Evolutionary conservation across 1,140 invertebrate species (phyloP).

Genomic region (Heliconius nattereri): DNA sequence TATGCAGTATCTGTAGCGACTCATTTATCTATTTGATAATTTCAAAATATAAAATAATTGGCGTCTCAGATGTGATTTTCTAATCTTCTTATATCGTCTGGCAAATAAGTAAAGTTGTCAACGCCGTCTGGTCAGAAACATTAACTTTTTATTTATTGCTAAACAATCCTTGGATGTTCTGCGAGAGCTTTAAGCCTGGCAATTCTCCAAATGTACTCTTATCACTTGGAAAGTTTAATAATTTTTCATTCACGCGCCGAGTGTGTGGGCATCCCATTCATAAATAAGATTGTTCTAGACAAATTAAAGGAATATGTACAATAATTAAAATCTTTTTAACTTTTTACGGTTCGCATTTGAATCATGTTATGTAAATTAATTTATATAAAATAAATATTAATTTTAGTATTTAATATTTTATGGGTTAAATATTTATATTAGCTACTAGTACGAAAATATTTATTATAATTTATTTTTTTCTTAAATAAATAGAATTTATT

Average conservation of each 20-base stretch:
- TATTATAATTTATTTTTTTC: no score
- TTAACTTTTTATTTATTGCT: slow-evolving; percentile 67
- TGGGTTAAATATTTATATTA: no score
- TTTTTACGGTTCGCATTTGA: slow-evolving; percentile 4
- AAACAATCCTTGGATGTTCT: slow-evolving; percentile 42
- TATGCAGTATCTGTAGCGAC: not conserved
- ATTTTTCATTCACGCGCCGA: slow-evolving; percentile 50
- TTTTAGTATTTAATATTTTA: no score
- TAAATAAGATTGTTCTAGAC: slow-evolving; percentile 45
- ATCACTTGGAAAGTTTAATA: slow-evolving; percentile 45
- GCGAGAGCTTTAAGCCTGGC: slow-evolving; percentile 46
- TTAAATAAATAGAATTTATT: no score
- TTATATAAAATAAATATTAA: not conserved
- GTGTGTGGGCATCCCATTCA: slow-evolving; percentile 48
- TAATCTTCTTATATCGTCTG: slow-evolving; percentile 49
- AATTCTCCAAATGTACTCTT: slow-evolving; percentile 48
- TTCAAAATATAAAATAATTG: slow-evolving; percentile 18
- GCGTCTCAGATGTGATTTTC: slow-evolving; percentile 41
- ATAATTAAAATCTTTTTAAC: slow-evolving; percentile 14
- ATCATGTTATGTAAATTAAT: slow-evolving; percentile 26
- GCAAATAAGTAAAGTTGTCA: slow-evolving; percentile 63
- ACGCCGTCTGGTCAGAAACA: slow-evolving; percentile 60
- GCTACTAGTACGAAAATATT: not conserved
- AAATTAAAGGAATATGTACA: not conserved
- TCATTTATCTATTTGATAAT: not conserved